Evolutionary conservation across 2,797 vertebrate species (phyloP).

Genomic region (Tapirus indicus): DNA sequence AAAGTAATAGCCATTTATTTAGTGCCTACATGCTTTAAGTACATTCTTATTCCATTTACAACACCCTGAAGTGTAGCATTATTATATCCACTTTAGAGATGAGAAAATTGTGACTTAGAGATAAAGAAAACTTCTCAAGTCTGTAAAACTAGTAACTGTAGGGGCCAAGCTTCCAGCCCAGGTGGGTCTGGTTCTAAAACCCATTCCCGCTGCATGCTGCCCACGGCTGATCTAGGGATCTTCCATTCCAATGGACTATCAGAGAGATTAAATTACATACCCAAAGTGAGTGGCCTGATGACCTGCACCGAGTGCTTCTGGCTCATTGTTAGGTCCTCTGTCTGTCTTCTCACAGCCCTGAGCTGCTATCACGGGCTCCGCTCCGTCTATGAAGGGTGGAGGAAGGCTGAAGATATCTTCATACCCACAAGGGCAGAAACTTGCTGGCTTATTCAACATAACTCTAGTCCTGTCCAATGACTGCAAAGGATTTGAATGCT

Average conservation of each 20-base stretch:
- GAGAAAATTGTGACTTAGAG: not conserved
- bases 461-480: not conserved
- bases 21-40: not conserved
- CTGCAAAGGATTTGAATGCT: not conserved
- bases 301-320: not conserved
- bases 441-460: not conserved
- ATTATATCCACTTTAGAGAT: not conserved
- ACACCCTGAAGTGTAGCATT: not conserved
- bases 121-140: not conserved
- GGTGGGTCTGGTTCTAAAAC: not conserved
- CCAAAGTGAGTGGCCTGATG: not conserved
- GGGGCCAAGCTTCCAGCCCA: not conserved
- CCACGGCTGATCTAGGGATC: not conserved
- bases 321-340: not conserved
- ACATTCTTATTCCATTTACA: slow-evolving; percentile 7
- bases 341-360: not conserved
- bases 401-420: not conserved
- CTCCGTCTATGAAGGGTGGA: not conserved
- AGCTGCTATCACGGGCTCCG: not conserved
- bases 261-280: not conserved
- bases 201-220: not conserved
- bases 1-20: not conserved
- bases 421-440: not conserved
- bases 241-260: not conserved
- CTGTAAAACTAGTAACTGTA: not conserved